Evolutionary conservation across 2,113 vertebrate genomes (phyloP).

Genomic region (Formicarius rufipectus): DNA sequence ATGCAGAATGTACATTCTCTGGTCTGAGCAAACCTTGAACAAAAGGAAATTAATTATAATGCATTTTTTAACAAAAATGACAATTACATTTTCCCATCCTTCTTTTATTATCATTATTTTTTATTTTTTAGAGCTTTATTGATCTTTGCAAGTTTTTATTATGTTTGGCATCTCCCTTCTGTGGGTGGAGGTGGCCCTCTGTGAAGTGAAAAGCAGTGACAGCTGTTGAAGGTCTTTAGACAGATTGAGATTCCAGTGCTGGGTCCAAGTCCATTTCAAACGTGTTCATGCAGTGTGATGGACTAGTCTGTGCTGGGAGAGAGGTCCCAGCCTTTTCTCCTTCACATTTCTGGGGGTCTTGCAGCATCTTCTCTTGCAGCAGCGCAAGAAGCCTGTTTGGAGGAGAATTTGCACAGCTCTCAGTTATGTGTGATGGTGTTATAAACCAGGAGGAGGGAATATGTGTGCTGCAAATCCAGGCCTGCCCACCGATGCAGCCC

Average conservation of each 20-base stretch:
- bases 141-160: neutral
- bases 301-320: neutral
- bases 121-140: neutral
- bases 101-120: no score
- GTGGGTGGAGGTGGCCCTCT: neutral
- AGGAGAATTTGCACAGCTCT: constrained; percentile 36
- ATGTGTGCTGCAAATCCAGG: constrained; percentile 8
- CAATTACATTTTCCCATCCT: neutral
- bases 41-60: neutral
- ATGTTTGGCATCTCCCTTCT: neutral
- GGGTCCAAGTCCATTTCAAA: neutral
- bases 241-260: neutral
- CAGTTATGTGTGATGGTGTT: neutral
- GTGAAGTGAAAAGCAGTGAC: neutral
- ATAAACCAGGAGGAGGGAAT: constrained; percentile 5
- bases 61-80: neutral
- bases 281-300: neutral
- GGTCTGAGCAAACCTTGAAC: neutral
- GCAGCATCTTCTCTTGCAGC: neutral
- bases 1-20: neutral
- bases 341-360: neutral
- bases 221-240: neutral
- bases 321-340: neutral
- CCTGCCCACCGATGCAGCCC: neutral
- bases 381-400: neutral